Percentiles rank a stretch among this genome's conserved stretches.
Evolutionary conservation across 2,113 vertebrate species (phyloP).

Genomic region (Cynopterus brachyotis): DNA sequence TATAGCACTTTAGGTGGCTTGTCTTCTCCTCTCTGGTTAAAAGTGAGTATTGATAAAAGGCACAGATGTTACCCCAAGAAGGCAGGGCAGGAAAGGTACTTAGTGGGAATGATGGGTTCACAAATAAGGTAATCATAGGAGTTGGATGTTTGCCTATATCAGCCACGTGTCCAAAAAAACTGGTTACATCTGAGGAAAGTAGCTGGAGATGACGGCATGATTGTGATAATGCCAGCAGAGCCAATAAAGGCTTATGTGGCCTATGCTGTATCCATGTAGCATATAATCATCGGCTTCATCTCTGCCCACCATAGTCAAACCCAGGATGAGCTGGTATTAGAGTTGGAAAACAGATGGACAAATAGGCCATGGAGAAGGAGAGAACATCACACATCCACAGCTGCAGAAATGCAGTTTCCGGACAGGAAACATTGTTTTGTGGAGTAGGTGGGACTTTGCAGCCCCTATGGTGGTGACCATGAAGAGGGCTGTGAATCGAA

Average conservation of each 20-base stretch:
- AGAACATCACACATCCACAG: neutral
- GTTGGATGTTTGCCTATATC: neutral
- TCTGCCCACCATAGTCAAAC: neutral
- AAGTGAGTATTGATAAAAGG: neutral
- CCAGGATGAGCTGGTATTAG: neutral
- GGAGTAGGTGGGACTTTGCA: neutral
- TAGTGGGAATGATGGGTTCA: neutral
- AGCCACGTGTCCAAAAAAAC: neutral
- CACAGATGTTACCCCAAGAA: neutral
- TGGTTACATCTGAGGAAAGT: neutral
- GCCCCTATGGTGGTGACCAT: neutral
- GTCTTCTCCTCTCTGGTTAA: neutral
- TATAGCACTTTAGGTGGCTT: neutral
- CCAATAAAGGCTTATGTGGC: neutral
- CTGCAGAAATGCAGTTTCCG: conserved; percentile 20
- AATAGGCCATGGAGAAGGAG: neutral
- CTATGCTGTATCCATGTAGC: neutral
- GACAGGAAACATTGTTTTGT: neutral
- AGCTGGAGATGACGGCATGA: neutral
- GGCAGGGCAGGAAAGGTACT: neutral
- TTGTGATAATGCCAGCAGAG: neutral
- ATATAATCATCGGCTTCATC: neutral
- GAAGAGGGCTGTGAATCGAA: neutral
- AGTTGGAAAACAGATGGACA: neutral
- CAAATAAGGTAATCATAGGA: neutral